Percentiles rank a stretch among this genome's conserved stretches.
Evolutionary conservation across 2,888 invertebrate species (phyloP).

Genomic region (Fissipunctia ypsillon): DNA sequence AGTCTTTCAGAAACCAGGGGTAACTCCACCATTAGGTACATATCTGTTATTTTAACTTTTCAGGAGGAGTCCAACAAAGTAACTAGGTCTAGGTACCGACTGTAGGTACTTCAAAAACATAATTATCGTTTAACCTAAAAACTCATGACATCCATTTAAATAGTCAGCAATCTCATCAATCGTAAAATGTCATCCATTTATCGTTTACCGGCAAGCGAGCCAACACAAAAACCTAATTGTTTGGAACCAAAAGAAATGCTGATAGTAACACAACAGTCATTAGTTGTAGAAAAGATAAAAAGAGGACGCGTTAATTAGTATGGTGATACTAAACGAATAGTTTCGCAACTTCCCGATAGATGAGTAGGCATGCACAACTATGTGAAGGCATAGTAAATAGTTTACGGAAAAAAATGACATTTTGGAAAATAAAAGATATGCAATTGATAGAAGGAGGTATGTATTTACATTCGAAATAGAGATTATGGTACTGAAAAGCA

Average conservation of each 20-base stretch:
- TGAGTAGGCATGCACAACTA: not conserved
- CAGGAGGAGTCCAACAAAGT: too few species aligned
- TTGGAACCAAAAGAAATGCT: slow-evolving; percentile 50
- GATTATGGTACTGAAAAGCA: not conserved
- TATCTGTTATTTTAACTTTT: too few species aligned
- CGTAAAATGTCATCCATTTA: slow-evolving; percentile 59
- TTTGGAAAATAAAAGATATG: not conserved
- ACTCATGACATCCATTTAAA: slow-evolving; percentile 48
- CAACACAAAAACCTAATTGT: slow-evolving; percentile 63
- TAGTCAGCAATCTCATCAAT: slow-evolving; percentile 46
- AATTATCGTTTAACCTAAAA: slow-evolving; percentile 33
- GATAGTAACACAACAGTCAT: slow-evolving; percentile 59
- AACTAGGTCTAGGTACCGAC: too few species aligned
- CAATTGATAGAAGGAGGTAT: not conserved
- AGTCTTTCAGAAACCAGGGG: not conserved
- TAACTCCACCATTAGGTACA: too few species aligned
- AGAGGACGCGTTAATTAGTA: slow-evolving; percentile 52
- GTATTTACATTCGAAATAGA: not conserved
- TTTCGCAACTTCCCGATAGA: slow-evolving; percentile 49
- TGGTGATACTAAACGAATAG: slow-evolving; percentile 40
- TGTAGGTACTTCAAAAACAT: too few species aligned
- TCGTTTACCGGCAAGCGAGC: slow-evolving; percentile 38
- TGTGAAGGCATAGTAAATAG: not conserved
- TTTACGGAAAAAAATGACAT: not conserved
- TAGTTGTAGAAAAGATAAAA: slow-evolving; percentile 43